phyloP scores from a whole-genome alignment of 2,888 invertebrate genomes.

The Nezara viridula region DNA sequence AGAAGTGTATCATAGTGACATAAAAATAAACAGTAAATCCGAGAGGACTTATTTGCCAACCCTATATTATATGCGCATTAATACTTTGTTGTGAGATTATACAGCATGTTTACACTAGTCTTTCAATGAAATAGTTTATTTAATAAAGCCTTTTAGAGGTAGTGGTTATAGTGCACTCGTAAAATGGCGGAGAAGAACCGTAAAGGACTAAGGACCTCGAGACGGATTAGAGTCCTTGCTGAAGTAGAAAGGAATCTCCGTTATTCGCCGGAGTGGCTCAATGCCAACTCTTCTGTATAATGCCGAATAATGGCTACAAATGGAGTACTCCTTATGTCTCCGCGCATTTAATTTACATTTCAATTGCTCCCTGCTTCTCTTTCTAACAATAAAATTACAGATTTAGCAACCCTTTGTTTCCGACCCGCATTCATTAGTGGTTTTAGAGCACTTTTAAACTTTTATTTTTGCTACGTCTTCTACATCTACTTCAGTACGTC shows the following conservation, averaged over 20 bases:
- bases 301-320: neutral
- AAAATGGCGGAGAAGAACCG: neutral
- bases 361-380: slow-evolving; percentile 5
- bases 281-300: slow-evolving; percentile 31
- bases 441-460: neutral
- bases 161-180: neutral
- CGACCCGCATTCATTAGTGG: slow-evolving; percentile 15
- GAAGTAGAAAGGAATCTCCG: slow-evolving; percentile 28
- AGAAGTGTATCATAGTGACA: no score
- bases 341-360: slow-evolving; percentile 40
- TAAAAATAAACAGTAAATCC: no score
- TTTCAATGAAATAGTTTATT: no score
- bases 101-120: no score
- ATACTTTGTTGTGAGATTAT: no score
- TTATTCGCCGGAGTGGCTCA: neutral
- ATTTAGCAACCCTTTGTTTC: slow-evolving; percentile 30
- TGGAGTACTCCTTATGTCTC: slow-evolving; percentile 19
- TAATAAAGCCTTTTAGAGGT: neutral
- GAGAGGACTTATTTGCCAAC: no score
- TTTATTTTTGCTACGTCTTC: neutral
- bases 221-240: slow-evolving; percentile 5
- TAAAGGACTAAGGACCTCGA: neutral
- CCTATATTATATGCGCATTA: no score
- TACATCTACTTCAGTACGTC: neutral
- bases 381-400: slow-evolving; percentile 36